These are phyloP conservation scores for Tupiocoris notatus DNA, from an alignment of 2,888 invertebrate genomes.

Conservation along the genomic window DNA sequence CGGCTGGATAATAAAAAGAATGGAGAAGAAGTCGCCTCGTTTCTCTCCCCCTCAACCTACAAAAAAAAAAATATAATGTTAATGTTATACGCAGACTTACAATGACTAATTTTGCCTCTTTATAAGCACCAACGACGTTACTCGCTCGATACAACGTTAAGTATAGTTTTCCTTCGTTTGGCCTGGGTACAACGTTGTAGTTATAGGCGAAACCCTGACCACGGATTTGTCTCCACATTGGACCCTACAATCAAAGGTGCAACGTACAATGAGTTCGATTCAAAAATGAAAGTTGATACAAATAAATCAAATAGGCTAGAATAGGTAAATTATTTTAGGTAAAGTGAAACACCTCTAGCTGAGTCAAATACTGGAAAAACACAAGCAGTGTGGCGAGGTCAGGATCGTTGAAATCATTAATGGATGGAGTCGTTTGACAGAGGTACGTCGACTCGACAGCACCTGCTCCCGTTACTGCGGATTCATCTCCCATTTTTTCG, in stretches of 20 bases:
- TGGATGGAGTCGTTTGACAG: constrained; percentile 66
- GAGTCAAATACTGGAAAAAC: constrained; percentile 81
- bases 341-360: constrained; percentile 72
- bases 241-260: constrained; percentile 65
- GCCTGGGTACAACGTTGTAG: constrained; percentile 65
- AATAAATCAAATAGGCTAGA: no score
- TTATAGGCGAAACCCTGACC: constrained; percentile 83
- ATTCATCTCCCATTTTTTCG: constrained; percentile 52
- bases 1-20: no score
- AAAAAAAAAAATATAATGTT: no score
- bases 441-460: constrained; percentile 78
- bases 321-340: no score
- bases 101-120: constrained; percentile 71
- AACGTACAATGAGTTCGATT: no score
- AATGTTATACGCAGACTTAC: constrained; percentile 60
- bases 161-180: constrained; percentile 69
- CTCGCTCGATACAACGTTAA: constrained; percentile 74
- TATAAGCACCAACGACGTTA: constrained; percentile 75
- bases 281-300: no score
- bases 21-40: no score
- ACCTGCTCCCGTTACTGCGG: constrained; percentile 75
- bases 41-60: no score
- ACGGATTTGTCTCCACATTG: constrained; percentile 83
- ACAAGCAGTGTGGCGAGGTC: constrained; percentile 73
- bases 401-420: constrained; percentile 62